A percentile compares a stretch with the other conserved stretches of the same genome.
phyloP scores from a whole-genome alignment of 2,113 vertebrate genomes.

The Engystomops pustulosus region DNA sequence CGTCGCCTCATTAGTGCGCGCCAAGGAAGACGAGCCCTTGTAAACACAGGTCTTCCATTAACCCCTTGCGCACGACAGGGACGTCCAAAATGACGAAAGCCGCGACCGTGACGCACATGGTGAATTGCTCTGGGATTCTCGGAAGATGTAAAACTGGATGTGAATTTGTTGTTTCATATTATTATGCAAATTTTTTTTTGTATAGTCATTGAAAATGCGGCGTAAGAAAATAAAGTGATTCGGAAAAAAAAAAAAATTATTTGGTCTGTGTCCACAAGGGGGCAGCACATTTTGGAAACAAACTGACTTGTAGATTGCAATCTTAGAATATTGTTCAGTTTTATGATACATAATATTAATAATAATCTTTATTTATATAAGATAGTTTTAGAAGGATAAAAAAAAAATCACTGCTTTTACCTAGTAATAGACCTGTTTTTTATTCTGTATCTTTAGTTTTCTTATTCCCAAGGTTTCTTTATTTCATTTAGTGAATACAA shows the following conservation, averaged over 20 bases:
- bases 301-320: background rate
- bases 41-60: background rate
- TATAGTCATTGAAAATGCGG: background rate
- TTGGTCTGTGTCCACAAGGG: background rate
- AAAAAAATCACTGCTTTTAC: no score
- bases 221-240: background rate
- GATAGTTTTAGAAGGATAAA: no score
- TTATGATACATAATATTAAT: no score
- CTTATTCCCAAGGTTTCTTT: no score
- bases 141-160: background rate
- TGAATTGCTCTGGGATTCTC: background rate
- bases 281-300: slow-evolving; percentile 1
- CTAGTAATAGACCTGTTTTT: no score
- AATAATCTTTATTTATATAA: no score
- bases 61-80: background rate
- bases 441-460: no score
- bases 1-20: background rate
- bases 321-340: background rate
- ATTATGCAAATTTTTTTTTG: background rate
- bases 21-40: background rate
- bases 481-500: no score
- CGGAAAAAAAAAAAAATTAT: background rate
- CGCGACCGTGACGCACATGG: background rate
- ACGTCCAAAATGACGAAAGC: background rate
- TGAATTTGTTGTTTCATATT: background rate